Conservation (phyloP, 2,797 vertebrate species). For the Percopsis omiscomaycus region DNA sequence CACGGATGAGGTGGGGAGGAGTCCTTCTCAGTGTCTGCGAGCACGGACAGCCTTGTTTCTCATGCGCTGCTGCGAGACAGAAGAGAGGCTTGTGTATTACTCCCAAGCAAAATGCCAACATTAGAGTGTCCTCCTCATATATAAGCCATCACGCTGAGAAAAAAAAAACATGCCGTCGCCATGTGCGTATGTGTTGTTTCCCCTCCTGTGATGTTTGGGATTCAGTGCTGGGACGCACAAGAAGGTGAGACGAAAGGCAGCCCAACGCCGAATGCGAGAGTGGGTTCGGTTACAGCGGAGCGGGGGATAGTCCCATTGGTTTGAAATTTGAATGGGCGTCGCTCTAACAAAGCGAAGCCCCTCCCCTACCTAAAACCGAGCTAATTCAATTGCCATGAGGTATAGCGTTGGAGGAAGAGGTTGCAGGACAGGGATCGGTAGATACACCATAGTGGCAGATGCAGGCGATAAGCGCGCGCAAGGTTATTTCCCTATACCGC, state of each 20-base stretch:
- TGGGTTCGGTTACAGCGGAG: conserved; percentile 75
- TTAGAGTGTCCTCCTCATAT: conserved; percentile 71
- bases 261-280: conserved; percentile 76
- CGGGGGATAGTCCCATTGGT: conserved; percentile 83
- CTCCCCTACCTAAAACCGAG: conserved; percentile 79
- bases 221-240: conserved; percentile 56
- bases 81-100: conserved; percentile 59
- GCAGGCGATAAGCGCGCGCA: conserved; percentile 46
- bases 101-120: conserved; percentile 56
- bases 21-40: conserved; percentile 59
- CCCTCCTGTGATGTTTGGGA: conserved; percentile 73
- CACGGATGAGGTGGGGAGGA: conserved; percentile 71
- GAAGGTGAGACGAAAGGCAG: conserved; percentile 71
- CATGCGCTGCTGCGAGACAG: conserved; percentile 56
- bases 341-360: conserved; percentile 65
- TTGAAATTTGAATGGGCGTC: conserved; percentile 80
- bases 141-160: conserved; percentile 53
- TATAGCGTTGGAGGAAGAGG: conserved; percentile 57
- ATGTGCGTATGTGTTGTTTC: conserved; percentile 59
- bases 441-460: conserved; percentile 43
- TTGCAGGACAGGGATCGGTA: conserved; percentile 49
- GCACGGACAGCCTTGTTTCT: conserved; percentile 56
- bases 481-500: conserved; percentile 57
- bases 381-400: conserved; percentile 87
- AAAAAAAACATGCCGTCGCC: conserved; percentile 56